These are phyloP conservation scores for Probaryconus sp. DNA, from an alignment of 1,140 invertebrate genomes.

Conservation along the genomic window DNA sequence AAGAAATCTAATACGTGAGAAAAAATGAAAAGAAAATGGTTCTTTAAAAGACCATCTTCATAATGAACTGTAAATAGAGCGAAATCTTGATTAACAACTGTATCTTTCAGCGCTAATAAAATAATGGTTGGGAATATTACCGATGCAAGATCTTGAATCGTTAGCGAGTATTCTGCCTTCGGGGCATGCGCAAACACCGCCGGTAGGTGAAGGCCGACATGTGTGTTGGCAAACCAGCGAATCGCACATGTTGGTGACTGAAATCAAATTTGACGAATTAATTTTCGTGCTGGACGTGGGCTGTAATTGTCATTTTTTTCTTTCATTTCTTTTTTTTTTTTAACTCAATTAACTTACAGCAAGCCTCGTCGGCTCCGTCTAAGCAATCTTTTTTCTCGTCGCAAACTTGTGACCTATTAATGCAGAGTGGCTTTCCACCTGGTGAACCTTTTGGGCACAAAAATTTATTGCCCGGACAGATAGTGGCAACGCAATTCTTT, in stretches of 20 bases:
- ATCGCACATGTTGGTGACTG: slow-evolving; percentile 87
- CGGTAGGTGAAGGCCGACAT: slow-evolving; percentile 92
- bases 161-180: slow-evolving; percentile 85
- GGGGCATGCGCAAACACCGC: slow-evolving; percentile 93
- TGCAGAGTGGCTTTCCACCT: slow-evolving; percentile 88
- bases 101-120: too few species aligned
- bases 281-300: too few species aligned
- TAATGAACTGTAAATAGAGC: too few species aligned
- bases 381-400: slow-evolving; percentile 93
- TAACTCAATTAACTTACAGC: slow-evolving; percentile 84
- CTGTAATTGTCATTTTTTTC: too few species aligned
- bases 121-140: too few species aligned
- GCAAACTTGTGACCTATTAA: slow-evolving; percentile 91
- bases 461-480: slow-evolving; percentile 95
- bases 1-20: too few species aligned
- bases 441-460: slow-evolving; percentile 88
- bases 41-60: too few species aligned
- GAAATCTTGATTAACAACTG: too few species aligned
- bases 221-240: slow-evolving; percentile 91
- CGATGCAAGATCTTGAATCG: slow-evolving; percentile 91
- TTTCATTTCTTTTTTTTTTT: too few species aligned
- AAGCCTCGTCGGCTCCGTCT: slow-evolving; percentile 94
- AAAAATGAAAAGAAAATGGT: too few species aligned
- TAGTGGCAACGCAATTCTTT: slow-evolving; percentile 90
- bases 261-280: slow-evolving; percentile 38